Conservation (phyloP, 2,113 vertebrate genomes). For the Polypterus senegalus region DNA sequence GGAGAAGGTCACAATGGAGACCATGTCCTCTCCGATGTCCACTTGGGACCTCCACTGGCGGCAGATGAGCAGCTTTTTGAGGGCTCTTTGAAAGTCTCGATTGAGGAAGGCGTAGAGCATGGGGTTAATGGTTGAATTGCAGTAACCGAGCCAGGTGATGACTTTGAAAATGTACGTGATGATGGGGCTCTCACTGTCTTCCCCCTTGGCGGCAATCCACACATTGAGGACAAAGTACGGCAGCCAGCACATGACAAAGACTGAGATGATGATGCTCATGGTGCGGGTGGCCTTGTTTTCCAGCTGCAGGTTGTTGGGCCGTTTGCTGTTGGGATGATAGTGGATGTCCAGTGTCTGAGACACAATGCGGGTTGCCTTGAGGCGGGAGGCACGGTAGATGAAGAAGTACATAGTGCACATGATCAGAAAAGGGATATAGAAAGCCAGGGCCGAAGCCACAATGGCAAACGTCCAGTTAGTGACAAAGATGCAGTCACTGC, state of each 20-base stretch:
- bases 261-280: slow-evolving; percentile 65
- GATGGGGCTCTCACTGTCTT: slow-evolving; percentile 31
- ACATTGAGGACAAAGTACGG: slow-evolving; percentile 75
- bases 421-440: slow-evolving; percentile 44
- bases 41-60: slow-evolving; percentile 41
- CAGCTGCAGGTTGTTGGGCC: slow-evolving; percentile 50
- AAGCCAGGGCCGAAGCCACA: slow-evolving; percentile 42
- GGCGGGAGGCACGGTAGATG: slow-evolving; percentile 45
- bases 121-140: slow-evolving; percentile 51
- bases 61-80: slow-evolving; percentile 56
- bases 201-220: slow-evolving; percentile 51
- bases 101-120: slow-evolving; percentile 49
- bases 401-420: slow-evolving; percentile 58
- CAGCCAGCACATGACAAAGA: slow-evolving; percentile 76
- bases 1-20: slow-evolving; percentile 49
- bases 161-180: slow-evolving; percentile 37
- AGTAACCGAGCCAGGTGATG: slow-evolving; percentile 49
- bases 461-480: slow-evolving; percentile 55
- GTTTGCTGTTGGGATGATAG: slow-evolving; percentile 49
- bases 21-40: slow-evolving; percentile 45
- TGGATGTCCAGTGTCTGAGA: slow-evolving; percentile 47
- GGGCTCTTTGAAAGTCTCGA: slow-evolving; percentile 51
- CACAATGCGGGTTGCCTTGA: slow-evolving; percentile 43
- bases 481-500: slow-evolving; percentile 45
- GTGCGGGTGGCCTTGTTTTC: slow-evolving; percentile 57